These are phyloP conservation scores for Furnarius figulus DNA, from an alignment of 2,113 vertebrate genomes.

Conservation along the genomic window DNA sequence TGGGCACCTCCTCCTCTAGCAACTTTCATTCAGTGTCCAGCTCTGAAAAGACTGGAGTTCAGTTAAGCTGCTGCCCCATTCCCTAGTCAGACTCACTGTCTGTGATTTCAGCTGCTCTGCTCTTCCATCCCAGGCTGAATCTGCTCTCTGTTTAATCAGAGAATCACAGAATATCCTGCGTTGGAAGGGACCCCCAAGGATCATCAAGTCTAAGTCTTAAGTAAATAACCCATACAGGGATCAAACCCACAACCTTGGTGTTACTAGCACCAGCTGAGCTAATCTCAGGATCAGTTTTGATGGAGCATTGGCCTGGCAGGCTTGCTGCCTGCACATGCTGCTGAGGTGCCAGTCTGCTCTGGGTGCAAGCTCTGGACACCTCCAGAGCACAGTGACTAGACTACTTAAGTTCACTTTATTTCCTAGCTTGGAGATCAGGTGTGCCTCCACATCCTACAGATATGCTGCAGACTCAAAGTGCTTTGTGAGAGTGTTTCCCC, in stretches of 20 bases:
- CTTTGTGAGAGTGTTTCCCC: not conserved
- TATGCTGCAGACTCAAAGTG: not conserved
- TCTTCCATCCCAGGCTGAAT: not conserved
- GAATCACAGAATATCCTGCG: not conserved
- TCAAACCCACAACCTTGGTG: not conserved
- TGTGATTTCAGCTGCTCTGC: not conserved
- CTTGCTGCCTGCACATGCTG: not conserved
- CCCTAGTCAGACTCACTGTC: accelerated
- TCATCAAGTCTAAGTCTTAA: not conserved
- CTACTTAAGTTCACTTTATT: not conserved
- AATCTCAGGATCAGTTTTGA: not conserved
- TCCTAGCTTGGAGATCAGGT: not conserved
- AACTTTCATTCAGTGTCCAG: not conserved
- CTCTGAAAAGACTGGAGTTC: not conserved
- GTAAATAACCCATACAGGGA: not conserved
- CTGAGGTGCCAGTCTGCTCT: not conserved
- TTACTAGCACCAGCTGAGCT: not conserved
- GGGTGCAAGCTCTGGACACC: not conserved
- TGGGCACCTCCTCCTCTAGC: not conserved
- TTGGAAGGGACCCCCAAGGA: not conserved
- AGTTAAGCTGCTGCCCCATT: not conserved
- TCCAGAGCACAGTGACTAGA: not conserved
- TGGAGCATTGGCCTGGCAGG: not conserved
- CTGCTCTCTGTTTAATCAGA: not conserved
- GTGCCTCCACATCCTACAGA: not conserved